Percentiles rank a stretch among this genome's conserved stretches.
phyloP scores from a whole-genome alignment of 2,888 invertebrate species.

The Himalopsyche tibetana region DNA sequence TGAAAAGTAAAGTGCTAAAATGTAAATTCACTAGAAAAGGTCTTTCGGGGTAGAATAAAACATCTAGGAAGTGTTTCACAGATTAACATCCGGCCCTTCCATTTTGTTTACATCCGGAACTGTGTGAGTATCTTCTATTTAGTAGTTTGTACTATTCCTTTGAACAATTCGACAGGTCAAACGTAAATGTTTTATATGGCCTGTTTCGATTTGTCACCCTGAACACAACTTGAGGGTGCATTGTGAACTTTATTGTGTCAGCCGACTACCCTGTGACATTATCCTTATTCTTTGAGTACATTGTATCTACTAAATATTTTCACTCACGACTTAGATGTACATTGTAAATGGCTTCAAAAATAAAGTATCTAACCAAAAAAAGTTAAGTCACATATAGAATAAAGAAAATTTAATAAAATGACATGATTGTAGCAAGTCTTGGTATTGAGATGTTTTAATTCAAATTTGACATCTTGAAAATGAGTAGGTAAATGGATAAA shows the following conservation, averaged over 20 bases:
- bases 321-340: too few relatives aligned
- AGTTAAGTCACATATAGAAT: too few relatives aligned
- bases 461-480: too few relatives aligned
- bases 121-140: conserved; percentile 13
- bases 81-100: conserved; percentile 38
- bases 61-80: conserved; percentile 7
- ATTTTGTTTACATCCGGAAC: neutral
- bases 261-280: neutral
- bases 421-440: too few relatives aligned
- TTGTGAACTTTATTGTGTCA: neutral
- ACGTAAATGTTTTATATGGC: conserved; percentile 37
- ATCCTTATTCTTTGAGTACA: neutral
- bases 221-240: neutral
- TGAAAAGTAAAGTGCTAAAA: too few relatives aligned
- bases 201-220: neutral
- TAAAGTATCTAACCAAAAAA: too few relatives aligned
- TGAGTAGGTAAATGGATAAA: too few relatives aligned
- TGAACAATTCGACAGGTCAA: neutral
- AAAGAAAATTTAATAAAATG: too few relatives aligned
- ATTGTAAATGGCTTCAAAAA: too few relatives aligned
- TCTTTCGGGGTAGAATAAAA: neutral
- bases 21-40: too few relatives aligned
- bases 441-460: too few relatives aligned
- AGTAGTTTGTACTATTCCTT: neutral
- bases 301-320: too few relatives aligned